phyloP scores from a whole-genome alignment of 2,797 vertebrate genomes.

The Rallus crepitans region DNA sequence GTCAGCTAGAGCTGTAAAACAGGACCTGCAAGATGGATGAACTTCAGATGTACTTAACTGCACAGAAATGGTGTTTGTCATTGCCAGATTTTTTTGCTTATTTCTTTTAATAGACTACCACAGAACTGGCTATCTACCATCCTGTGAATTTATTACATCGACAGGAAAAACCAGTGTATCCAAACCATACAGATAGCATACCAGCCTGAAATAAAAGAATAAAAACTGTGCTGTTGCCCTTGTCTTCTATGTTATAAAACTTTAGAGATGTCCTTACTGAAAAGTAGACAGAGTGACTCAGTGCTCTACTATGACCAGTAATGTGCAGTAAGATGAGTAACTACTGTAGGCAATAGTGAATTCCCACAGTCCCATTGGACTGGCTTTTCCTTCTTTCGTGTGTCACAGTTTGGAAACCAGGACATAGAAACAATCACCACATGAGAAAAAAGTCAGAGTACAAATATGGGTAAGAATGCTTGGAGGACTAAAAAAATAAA shows the following conservation, averaged over 20 bases:
- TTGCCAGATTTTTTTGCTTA: background rate
- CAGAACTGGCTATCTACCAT: background rate
- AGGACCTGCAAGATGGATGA: background rate
- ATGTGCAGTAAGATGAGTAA: background rate
- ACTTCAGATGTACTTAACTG: slow-evolving; percentile 3
- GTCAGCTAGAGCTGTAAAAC: slow-evolving; percentile 24
- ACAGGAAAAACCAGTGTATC: background rate
- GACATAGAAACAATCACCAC: background rate
- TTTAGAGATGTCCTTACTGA: background rate
- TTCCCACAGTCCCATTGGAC: background rate
- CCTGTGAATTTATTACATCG: background rate
- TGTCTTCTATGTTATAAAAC: background rate
- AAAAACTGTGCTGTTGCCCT: background rate
- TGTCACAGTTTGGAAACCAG: background rate
- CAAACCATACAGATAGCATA: background rate
- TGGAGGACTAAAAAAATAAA: background rate
- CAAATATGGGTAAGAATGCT: background rate
- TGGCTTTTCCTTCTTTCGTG: background rate
- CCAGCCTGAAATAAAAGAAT: background rate
- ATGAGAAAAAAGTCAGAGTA: background rate
- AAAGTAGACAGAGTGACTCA: background rate
- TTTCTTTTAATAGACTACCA: background rate
- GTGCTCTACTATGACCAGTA: background rate
- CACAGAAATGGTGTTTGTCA: slow-evolving; percentile 19
- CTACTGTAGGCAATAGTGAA: background rate